phyloP scores from a whole-genome alignment of 2,888 invertebrate species.

The Oscheius sp. region DNA sequence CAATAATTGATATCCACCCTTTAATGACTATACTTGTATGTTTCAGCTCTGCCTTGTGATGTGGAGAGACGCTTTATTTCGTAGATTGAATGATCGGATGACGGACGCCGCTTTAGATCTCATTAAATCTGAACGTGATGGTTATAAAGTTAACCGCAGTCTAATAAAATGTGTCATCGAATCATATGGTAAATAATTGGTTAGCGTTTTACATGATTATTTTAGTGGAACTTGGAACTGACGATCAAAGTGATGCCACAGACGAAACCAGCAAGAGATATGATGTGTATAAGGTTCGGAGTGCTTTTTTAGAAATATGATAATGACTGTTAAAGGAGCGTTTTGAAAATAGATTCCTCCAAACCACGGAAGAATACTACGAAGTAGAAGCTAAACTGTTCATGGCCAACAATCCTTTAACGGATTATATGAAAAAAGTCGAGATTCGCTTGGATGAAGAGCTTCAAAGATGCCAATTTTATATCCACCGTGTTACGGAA shows the following conservation, averaged over 20 bases:
- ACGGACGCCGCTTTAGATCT: conserved; percentile 96
- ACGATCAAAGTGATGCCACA: conserved; percentile 83
- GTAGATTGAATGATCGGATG: conserved; percentile 87
- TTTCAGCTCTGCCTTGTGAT: conserved; percentile 89
- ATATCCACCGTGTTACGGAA: conserved; percentile 92
- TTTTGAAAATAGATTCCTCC: conserved; percentile 93
- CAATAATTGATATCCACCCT: too few species aligned
- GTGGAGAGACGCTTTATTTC: conserved; percentile 95
- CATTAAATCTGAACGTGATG: conserved; percentile 93
- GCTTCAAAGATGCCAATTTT: conserved; percentile 89
- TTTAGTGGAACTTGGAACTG: conserved; percentile 81
- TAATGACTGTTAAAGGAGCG: conserved; percentile 74
- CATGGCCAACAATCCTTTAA: conserved; percentile 91
- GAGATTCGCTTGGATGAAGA: conserved; percentile 94
- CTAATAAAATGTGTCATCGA: conserved; percentile 98
- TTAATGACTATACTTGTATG: too few species aligned
- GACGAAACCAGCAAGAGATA: conserved; percentile 74
- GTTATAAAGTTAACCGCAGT: conserved; percentile 94
- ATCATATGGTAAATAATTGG: conserved; percentile 82
- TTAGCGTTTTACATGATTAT: conserved; percentile 2
- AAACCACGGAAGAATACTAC: conserved; percentile 94
- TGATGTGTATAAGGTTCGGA: conserved; percentile 24
- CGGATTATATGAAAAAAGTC: conserved; percentile 98
- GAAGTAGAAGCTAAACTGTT: conserved; percentile 93
- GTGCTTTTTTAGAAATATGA: neutral